Evolutionary conservation across 2,888 invertebrate species (phyloP).

Genomic region (Stomorhina lunata): DNA sequence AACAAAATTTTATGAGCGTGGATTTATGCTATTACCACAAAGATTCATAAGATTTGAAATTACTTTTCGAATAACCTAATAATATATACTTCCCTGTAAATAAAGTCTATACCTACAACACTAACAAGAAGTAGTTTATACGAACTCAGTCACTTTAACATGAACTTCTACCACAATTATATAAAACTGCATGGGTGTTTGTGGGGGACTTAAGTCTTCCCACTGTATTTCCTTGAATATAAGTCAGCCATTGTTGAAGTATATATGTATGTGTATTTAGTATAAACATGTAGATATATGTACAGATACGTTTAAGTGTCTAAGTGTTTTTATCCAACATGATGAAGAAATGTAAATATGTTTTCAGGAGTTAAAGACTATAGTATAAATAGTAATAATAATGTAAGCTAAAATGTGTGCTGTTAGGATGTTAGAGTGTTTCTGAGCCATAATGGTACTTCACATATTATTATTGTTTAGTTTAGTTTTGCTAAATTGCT

Average conservation of each 20-base stretch:
- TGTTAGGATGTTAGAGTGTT: background rate
- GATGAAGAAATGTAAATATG: background rate
- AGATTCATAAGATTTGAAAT: too few relatives aligned
- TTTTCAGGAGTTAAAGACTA: too few relatives aligned
- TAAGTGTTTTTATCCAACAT: background rate
- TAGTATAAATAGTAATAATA: too few relatives aligned
- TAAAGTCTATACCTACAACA: too few relatives aligned
- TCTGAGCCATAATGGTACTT: slow-evolving; percentile 35
- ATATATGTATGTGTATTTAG: background rate
- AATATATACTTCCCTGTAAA: background rate
- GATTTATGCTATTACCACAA: too few relatives aligned
- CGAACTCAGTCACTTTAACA: background rate
- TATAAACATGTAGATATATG: background rate
- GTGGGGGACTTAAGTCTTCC: background rate
- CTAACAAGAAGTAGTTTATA: background rate
- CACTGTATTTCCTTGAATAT: background rate
- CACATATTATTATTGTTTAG: slow-evolving; percentile 8
- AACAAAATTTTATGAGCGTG: too few relatives aligned
- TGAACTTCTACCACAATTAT: background rate
- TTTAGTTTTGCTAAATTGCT: background rate
- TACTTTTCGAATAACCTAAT: too few relatives aligned
- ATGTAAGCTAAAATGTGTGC: slow-evolving; percentile 28
- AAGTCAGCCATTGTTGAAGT: background rate
- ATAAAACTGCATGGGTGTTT: background rate
- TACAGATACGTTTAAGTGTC: too few relatives aligned